These are phyloP conservation scores for Leptogaster cylindrica DNA, from an alignment of 2,888 invertebrate genomes.

Conservation along the genomic window DNA sequence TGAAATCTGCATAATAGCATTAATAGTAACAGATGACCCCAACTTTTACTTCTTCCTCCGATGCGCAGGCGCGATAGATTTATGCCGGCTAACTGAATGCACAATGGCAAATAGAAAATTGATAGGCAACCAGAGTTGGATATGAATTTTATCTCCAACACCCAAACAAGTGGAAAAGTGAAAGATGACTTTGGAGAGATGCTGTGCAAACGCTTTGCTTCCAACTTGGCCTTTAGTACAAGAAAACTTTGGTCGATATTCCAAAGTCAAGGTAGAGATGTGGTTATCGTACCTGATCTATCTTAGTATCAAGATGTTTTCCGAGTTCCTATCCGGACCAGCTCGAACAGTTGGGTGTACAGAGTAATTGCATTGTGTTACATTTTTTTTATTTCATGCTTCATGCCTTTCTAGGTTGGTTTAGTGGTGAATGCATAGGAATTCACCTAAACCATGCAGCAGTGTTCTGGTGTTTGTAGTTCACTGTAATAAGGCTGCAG, in stretches of 20 bases:
- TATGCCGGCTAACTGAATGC: background rate
- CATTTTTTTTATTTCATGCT: conserved; percentile 37
- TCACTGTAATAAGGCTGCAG: conserved; percentile 18
- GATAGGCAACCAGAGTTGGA: background rate
- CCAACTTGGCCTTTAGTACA: background rate
- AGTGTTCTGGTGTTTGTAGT: background rate
- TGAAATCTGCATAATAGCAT: conserved; percentile 23
- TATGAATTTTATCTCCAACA: background rate
- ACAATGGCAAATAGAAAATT: background rate
- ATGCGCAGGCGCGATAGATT: too few relatives aligned
- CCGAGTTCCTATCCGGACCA: background rate
- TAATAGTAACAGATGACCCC: conserved; percentile 21
- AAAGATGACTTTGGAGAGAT: too few relatives aligned
- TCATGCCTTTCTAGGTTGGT: conserved; percentile 36
- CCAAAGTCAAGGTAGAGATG: conserved; percentile 19
- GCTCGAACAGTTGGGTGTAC: conserved; percentile 8
- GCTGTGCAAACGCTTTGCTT: conserved; percentile 2
- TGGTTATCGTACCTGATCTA: conserved; percentile 8
- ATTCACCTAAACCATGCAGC: conserved; percentile 12
- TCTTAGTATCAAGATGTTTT: conserved; percentile 21
- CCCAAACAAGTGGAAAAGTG: conserved; percentile 25
- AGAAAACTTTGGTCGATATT: background rate
- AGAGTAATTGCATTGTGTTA: conserved; percentile 40
- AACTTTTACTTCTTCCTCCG: conserved; percentile 32
- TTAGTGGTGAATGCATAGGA: conserved; percentile 26